Conservation (phyloP, 2,888 invertebrate genomes). For the Alloscopus bannaensis region DNA sequence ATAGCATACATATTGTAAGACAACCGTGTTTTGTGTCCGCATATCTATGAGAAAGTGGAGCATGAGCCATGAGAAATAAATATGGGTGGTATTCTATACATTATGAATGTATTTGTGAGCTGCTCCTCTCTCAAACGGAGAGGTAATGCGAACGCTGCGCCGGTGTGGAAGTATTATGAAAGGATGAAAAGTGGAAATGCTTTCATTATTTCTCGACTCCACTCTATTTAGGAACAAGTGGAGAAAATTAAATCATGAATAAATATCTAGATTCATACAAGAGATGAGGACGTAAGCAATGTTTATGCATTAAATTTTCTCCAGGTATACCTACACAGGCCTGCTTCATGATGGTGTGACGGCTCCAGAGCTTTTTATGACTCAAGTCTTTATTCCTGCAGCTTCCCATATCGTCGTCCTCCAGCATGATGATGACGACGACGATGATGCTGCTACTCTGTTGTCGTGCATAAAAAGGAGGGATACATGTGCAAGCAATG, state of each 20-base stretch:
- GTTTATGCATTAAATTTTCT: constrained; percentile 4
- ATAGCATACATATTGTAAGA: not conserved
- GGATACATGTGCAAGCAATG: not conserved
- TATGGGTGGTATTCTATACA: not conserved
- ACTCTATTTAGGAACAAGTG: constrained; percentile 21
- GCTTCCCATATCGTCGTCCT: too few species aligned
- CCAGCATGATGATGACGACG: too few species aligned
- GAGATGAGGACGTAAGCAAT: constrained; percentile 1
- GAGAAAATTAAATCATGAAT: constrained; percentile 33
- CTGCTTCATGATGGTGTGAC: not conserved
- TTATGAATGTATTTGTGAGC: too few species aligned
- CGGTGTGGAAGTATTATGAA: not conserved
- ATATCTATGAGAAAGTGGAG: constrained; percentile 5
- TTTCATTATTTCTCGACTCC: constrained; percentile 19
- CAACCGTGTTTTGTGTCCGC: too few species aligned
- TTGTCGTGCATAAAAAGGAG: not conserved
- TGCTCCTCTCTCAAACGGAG: too few species aligned
- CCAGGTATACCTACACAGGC: not conserved
- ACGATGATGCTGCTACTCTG: too few species aligned
- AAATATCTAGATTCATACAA: constrained; percentile 12
- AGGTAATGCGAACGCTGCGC: too few species aligned
- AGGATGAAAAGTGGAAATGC: constrained; percentile 18
- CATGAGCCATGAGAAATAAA: not conserved
- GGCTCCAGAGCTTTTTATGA: too few species aligned
- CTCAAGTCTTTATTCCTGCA: too few species aligned